phyloP scores from a whole-genome alignment of 2,113 vertebrate species.

The Donacobius atricapilla region DNA sequence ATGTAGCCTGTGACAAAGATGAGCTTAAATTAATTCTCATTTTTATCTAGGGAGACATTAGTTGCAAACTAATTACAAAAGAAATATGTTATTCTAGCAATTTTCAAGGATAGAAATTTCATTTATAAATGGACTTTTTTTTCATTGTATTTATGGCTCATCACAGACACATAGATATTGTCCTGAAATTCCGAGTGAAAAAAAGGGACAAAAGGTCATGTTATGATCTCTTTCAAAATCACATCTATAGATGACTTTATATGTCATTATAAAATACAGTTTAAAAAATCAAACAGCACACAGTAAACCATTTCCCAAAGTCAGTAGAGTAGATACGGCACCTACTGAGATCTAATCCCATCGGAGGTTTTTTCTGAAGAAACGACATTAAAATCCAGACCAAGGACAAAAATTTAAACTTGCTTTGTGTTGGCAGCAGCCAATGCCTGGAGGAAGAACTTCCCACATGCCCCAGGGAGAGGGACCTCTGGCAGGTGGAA shows the following conservation, averaged over 20 bases:
- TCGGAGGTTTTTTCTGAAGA: background rate
- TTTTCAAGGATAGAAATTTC: background rate
- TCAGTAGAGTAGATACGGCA: background rate
- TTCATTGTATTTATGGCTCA: background rate
- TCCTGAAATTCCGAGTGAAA: background rate
- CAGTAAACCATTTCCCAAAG: background rate
- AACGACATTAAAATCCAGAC: background rate
- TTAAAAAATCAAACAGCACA: background rate
- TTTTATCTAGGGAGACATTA: background rate
- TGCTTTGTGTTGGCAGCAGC: background rate
- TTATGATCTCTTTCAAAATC: background rate
- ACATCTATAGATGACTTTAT: background rate
- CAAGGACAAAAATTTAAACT: background rate
- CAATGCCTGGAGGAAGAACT: background rate
- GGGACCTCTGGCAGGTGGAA: background rate
- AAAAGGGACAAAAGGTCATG: background rate
- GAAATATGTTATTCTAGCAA: background rate
- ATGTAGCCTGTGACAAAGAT: background rate
- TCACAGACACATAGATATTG: background rate
- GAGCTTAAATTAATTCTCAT: background rate
- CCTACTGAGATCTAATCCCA: background rate
- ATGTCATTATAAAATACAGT: background rate
- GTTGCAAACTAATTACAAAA: background rate
- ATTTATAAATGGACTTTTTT: background rate
- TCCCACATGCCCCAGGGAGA: background rate